Conservation (phyloP, 2,888 invertebrate species). For the Leuctra nigra region DNA sequence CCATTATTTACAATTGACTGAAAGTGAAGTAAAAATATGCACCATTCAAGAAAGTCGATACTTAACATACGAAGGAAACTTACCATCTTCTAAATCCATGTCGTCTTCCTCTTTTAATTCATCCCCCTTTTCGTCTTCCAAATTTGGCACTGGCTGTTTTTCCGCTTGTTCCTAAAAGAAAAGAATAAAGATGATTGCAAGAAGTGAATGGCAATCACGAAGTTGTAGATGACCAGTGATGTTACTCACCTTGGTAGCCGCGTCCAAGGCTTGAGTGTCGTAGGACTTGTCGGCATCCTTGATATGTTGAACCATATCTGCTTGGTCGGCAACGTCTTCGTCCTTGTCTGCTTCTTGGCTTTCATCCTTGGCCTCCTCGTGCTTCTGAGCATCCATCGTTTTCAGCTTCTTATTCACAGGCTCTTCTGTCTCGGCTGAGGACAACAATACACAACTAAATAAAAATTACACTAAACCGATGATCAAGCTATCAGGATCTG, state of each 20-base stretch:
- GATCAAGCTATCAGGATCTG: neutral
- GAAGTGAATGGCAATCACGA: too few relatives aligned
- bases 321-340: conserved; percentile 35
- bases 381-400: conserved; percentile 45
- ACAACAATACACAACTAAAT: too few relatives aligned
- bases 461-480: too few relatives aligned
- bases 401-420: conserved; percentile 55
- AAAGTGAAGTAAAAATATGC: too few relatives aligned
- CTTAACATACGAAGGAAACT: too few relatives aligned
- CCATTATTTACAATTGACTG: too few relatives aligned
- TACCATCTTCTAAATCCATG: conserved; percentile 45
- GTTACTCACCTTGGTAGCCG: conserved; percentile 46
- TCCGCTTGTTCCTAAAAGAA: conserved; percentile 71
- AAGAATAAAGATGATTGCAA: conserved; percentile 17
- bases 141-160: conserved; percentile 56
- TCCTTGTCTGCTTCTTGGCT: conserved; percentile 33
- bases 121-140: conserved; percentile 54
- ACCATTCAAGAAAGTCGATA: too few relatives aligned
- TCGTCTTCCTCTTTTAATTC: conserved; percentile 51
- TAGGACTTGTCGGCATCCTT: conserved; percentile 62
- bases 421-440: conserved; percentile 55
- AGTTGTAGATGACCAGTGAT: too few relatives aligned
- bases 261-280: conserved; percentile 56
- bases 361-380: conserved; percentile 39
- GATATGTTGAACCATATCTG: conserved; percentile 76